Evolutionary conservation across 2,888 invertebrate genomes (phyloP).

Genomic region (Cryptocephalus moraei): DNA sequence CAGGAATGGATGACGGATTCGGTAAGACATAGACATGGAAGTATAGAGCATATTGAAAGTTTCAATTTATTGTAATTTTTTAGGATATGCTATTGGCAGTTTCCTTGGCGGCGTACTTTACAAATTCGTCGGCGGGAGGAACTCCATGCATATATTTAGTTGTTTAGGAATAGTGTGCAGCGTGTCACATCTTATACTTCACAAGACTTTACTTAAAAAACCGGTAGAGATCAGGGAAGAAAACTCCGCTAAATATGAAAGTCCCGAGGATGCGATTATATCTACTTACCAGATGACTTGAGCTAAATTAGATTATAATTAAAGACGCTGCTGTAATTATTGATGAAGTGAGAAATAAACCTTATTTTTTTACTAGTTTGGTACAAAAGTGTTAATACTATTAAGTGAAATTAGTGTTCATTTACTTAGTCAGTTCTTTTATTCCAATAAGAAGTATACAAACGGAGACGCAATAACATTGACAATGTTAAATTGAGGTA

Average conservation of each 20-base stretch:
- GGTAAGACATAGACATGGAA: slow-evolving; percentile 40
- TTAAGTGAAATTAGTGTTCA: too few relatives aligned
- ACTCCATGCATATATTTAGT: slow-evolving; percentile 45
- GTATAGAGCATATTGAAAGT: neutral
- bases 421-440: too few relatives aligned
- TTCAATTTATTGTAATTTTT: too few relatives aligned
- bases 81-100: slow-evolving; percentile 69
- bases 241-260: slow-evolving; percentile 13
- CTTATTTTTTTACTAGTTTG: neutral
- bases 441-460: too few relatives aligned
- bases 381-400: too few relatives aligned
- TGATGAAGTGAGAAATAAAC: neutral
- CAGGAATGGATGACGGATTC: slow-evolving; percentile 81
- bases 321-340: neutral
- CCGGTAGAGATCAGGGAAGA: slow-evolving; percentile 9
- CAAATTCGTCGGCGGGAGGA: slow-evolving; percentile 50
- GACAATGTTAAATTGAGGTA: too few relatives aligned
- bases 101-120: slow-evolving; percentile 63
- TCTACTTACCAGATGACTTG: slow-evolving; percentile 3
- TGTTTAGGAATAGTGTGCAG: slow-evolving; percentile 36
- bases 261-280: slow-evolving; percentile 22
- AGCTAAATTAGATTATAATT: neutral
- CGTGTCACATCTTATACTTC: slow-evolving; percentile 36
- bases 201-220: slow-evolving; percentile 22
- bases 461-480: too few relatives aligned